Evolutionary conservation across 2,113 vertebrate species (phyloP).

Genomic region (Motacilla tschutschensis): DNA sequence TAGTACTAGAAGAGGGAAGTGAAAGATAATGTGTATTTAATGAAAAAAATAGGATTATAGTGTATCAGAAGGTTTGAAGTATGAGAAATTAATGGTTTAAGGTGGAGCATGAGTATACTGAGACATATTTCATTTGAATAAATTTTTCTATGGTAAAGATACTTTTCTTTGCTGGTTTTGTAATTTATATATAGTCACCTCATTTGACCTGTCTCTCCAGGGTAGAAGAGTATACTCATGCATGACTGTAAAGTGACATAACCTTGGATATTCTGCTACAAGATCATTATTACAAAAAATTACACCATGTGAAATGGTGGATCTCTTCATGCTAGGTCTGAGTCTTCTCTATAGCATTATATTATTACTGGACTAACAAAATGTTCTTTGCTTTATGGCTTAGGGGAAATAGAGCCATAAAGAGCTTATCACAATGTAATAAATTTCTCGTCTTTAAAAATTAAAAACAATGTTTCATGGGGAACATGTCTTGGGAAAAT

Average conservation of each 20-base stretch:
- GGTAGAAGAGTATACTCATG: background rate
- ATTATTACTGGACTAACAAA: background rate
- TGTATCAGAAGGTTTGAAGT: background rate
- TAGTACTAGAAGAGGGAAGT: background rate
- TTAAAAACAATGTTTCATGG: conserved; percentile 28
- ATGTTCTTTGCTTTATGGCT: background rate
- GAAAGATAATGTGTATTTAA: background rate
- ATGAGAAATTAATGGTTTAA: background rate
- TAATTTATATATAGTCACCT: background rate
- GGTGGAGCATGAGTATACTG: background rate
- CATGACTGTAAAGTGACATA: background rate
- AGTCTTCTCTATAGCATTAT: background rate
- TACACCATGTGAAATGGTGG: background rate
- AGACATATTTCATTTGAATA: background rate
- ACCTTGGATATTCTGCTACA: background rate
- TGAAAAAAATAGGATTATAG: background rate
- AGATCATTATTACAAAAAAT: background rate
- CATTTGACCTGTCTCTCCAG: background rate
- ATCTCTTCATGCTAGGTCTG: background rate
- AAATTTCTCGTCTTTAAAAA: conserved; percentile 43
- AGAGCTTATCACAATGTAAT: background rate
- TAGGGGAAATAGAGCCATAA: background rate
- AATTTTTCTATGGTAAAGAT: background rate
- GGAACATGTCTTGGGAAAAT: background rate
- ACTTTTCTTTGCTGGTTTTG: background rate